Evolutionary conservation across 1,140 invertebrate species (phyloP).

Genomic region (Bombus confusus): DNA sequence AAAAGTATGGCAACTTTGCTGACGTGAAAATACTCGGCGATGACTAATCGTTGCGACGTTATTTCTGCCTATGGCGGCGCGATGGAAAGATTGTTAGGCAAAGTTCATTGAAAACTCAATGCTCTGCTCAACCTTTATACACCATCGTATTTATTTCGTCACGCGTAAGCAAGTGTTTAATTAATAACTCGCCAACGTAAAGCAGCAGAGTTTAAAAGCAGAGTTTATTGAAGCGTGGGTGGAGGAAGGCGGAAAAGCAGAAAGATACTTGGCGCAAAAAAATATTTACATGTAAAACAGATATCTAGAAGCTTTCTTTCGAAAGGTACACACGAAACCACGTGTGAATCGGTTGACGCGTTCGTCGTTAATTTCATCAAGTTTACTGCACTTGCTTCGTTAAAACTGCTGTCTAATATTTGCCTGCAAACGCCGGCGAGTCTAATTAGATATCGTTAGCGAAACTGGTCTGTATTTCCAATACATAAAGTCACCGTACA

Average conservation of each 20-base stretch:
- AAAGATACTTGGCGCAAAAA: not conserved
- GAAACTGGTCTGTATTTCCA: not conserved
- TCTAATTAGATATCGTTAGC: not conserved
- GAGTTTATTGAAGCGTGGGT: not conserved
- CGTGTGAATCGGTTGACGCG: no score
- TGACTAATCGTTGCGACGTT: slow-evolving; percentile 27
- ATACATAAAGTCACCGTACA: no score
- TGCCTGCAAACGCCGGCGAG: not conserved
- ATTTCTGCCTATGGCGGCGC: not conserved
- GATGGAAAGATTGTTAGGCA: not conserved
- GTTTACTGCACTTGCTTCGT: not conserved
- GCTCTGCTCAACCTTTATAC: no score
- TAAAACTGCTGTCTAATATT: no score
- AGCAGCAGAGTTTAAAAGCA: not conserved
- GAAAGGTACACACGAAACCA: not conserved
- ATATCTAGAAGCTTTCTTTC: not conserved
- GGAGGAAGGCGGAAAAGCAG: not conserved
- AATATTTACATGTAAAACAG: not conserved
- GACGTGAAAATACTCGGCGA: not conserved
- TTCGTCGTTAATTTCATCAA: not conserved
- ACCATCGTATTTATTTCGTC: slow-evolving; percentile 30
- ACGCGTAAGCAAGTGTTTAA: slow-evolving; percentile 38
- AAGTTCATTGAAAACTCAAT: slow-evolving; percentile 12
- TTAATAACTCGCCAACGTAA: slow-evolving; percentile 35
- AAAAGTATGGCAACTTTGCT: not conserved